phyloP scores from a whole-genome alignment of 2,797 vertebrate genomes.

The Psittacula derbiana region DNA sequence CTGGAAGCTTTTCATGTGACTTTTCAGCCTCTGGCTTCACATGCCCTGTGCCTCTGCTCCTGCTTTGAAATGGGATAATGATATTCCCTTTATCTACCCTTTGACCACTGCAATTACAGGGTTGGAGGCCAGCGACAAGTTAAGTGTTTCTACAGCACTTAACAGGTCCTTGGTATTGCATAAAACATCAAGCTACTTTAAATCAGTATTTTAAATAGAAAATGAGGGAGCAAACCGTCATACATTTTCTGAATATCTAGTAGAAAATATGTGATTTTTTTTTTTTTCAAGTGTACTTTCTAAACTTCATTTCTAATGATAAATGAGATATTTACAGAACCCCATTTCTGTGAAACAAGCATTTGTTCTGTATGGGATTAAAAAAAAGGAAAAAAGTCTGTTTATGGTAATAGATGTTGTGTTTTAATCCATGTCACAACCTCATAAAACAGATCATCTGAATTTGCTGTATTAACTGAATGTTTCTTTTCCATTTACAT shows the following conservation, averaged over 20 bases:
- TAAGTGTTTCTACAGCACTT: constrained; percentile 36
- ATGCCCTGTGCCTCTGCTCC: not conserved
- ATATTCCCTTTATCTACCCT: constrained; percentile 32
- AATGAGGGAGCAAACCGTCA: not conserved
- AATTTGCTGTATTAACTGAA: constrained; percentile 39
- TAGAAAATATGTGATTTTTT: not conserved
- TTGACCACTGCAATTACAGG: constrained; percentile 27
- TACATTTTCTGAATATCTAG: not conserved
- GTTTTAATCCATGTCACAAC: constrained; percentile 25
- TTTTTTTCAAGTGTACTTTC: not conserved
- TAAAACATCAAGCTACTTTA: constrained; percentile 17
- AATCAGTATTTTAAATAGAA: not conserved
- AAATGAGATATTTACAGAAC: not conserved
- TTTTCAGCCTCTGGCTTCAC: constrained; percentile 38
- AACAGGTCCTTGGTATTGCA: not conserved
- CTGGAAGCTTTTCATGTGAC: constrained; percentile 12
- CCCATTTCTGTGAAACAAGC: not conserved
- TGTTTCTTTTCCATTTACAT: constrained; percentile 57
- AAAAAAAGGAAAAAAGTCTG: not conserved
- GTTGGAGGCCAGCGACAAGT: not conserved
- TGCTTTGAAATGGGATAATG: constrained; percentile 46
- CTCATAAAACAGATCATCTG: constrained; percentile 14
- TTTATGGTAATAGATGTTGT: not conserved
- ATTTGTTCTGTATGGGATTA: not conserved
- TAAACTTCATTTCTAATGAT: not conserved